Percentiles rank a stretch among this genome's conserved stretches.
Evolutionary conservation across 2,113 vertebrate species (phyloP).

Genomic region (Falco punctatus): DNA sequence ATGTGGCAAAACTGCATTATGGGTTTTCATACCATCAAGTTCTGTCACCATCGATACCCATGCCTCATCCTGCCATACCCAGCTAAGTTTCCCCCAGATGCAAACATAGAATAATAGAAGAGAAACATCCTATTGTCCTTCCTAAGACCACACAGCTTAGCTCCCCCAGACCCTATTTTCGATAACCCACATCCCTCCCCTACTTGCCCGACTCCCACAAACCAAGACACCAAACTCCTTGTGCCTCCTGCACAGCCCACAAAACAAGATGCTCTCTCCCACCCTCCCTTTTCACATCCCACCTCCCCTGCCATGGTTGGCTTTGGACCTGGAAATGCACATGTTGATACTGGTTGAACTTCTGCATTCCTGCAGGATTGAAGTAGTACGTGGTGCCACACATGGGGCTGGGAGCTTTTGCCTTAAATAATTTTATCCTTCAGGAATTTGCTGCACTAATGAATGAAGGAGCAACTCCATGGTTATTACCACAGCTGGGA

Average conservation of each 20-base stretch:
- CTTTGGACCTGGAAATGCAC: neutral
- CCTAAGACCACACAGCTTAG: neutral
- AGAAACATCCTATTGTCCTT: neutral
- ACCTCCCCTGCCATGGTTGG: neutral
- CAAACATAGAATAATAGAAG: neutral
- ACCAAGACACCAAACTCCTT: neutral
- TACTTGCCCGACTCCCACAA: neutral
- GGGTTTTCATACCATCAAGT: neutral
- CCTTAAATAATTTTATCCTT: neutral
- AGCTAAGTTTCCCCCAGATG: neutral
- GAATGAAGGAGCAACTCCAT: neutral
- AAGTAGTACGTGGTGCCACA: neutral
- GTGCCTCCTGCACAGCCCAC: neutral
- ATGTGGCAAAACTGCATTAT: neutral
- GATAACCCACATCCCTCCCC: fast-evolving
- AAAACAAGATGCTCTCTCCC: neutral
- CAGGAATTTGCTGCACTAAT: neutral
- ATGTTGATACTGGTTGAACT: neutral
- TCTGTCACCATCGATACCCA: neutral
- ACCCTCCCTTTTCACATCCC: neutral
- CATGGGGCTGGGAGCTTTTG: neutral
- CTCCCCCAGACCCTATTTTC: neutral
- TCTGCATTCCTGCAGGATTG: neutral
- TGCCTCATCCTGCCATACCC: neutral
- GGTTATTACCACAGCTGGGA: neutral